phyloP scores from a whole-genome alignment of 2,113 vertebrate genomes.

The Macquaria australasica region DNA sequence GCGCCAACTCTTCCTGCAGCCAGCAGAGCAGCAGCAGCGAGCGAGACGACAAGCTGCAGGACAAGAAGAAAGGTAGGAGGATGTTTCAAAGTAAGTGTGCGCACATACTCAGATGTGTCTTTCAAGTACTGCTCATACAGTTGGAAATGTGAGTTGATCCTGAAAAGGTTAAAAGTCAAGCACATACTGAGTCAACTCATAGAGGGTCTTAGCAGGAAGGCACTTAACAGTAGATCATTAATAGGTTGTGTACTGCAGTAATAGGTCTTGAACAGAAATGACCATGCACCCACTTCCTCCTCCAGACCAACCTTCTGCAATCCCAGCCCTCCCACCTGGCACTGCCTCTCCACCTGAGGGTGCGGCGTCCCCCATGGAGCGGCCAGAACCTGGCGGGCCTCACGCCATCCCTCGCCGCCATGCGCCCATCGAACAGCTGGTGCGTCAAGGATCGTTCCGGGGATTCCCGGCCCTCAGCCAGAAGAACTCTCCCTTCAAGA shows the following conservation, averaged over 20 bases:
- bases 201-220: too few relatives aligned
- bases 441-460: slow-evolving; percentile 93
- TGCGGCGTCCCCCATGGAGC: slow-evolving; percentile 87
- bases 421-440: slow-evolving; percentile 93
- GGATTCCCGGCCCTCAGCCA: slow-evolving; percentile 93
- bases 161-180: not conserved
- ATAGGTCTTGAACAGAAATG: not conserved
- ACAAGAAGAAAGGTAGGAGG: slow-evolving; percentile 89
- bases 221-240: not conserved
- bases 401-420: slow-evolving; percentile 93
- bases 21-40: slow-evolving; percentile 80
- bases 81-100: not conserved
- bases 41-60: slow-evolving; percentile 85
- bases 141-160: not conserved
- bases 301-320: slow-evolving; percentile 72
- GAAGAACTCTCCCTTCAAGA: slow-evolving; percentile 95
- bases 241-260: not conserved
- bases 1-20: slow-evolving; percentile 83
- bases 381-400: slow-evolving; percentile 85
- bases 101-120: not conserved
- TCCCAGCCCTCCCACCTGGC: slow-evolving; percentile 83
- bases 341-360: slow-evolving; percentile 88
- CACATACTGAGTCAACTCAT: not conserved
- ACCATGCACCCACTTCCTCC: not conserved
- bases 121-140: not conserved